Percentiles rank a stretch among this genome's conserved stretches.
phyloP scores from a whole-genome alignment of 37 sponge, comb jelly and placozoan genomes.

The Eunapius fragilis region DNA sequence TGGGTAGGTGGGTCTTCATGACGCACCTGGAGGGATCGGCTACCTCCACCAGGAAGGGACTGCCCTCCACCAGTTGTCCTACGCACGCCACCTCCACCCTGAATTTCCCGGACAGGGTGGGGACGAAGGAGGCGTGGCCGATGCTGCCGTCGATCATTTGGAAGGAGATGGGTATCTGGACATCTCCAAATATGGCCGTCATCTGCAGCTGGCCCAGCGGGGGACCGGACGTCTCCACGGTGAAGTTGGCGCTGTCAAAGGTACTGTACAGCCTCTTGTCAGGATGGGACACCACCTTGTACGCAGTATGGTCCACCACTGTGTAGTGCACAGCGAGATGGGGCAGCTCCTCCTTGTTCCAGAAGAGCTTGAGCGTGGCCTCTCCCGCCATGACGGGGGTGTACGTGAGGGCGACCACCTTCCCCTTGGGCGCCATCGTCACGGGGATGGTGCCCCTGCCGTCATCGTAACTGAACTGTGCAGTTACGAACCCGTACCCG shows the following conservation, averaged over 20 bases:
- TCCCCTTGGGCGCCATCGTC: constrained; percentile 6
- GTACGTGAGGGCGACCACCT: constrained; percentile 38
- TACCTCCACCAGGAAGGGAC: constrained; percentile 60
- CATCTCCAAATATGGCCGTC: constrained; percentile 45
- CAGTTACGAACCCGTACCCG: constrained; percentile 30
- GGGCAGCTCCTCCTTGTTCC: constrained; percentile 54
- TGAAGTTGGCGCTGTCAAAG: constrained; percentile 43
- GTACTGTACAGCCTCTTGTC: constrained; percentile 40
- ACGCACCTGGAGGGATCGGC: constrained; percentile 55
- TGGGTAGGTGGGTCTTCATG: constrained; percentile 37
- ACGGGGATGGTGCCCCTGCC: constrained; percentile 16
- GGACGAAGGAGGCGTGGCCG: constrained; percentile 56
- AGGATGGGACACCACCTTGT: constrained; percentile 20
- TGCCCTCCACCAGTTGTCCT: constrained; percentile 53
- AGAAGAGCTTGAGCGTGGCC: constrained; percentile 37
- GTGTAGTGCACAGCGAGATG: constrained; percentile 38
- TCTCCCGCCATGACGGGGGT: constrained; percentile 48
- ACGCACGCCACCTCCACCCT: constrained; percentile 69
- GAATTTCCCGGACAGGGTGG: constrained; percentile 67
- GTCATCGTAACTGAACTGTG: constrained; percentile 39
- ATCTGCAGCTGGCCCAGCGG: constrained; percentile 50
- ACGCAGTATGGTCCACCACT: constrained; percentile 45
- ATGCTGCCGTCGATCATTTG: constrained; percentile 30
- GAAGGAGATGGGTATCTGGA: constrained; percentile 55
- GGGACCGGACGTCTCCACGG: constrained; percentile 21